Evolutionary conservation across 2,888 invertebrate species (phyloP), one percentile per base, ranked within the genome.

Genomic region (Melipona beecheii): DNA sequence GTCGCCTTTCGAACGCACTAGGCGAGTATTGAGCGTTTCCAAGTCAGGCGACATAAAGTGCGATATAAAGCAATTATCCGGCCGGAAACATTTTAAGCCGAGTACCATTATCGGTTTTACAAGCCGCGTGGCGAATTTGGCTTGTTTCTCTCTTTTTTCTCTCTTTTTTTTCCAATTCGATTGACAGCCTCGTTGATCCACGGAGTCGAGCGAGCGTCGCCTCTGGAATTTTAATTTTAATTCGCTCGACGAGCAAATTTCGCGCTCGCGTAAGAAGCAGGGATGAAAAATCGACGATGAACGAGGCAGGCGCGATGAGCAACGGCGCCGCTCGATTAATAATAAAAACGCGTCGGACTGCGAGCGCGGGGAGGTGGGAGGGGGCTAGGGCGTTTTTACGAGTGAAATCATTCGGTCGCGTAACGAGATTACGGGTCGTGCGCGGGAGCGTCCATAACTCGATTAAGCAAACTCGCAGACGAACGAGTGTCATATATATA

Each of bases 361-460:
- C 24, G 60, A 36, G 71, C 49, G 31, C 50, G 62, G 43, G 27
- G 36, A 9, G 9, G 31, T 4, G 31, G 36, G 36, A 6, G 9
- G 36, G 6, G 36, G 9, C 36, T 0, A 9, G 31, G 24, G 31
- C 66, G 77, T 88, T 87, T 86, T 79, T 88, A 75, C 68, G 64
- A 81, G 56, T 54, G 70, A 79, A 81, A 86, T 75, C 70, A 81
- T 86, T 87, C 84, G 84, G 75, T 64, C 75, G 81, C 64, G 19
- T 81, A 87, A 81, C 78, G 72, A 78, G 77, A 85, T 87, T 83
- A 87, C 69, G 60, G 60, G 56, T 70, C 70, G 50, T 69, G 54
- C 66, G 69, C 36, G 31, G 56, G 4, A 60, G 78, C 60, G 76
- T 62, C 77, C 72, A 75, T 82, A 87, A 86, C 60, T 66, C 74